Evolutionary conservation across 2,797 vertebrate species (phyloP), one percentile per base, ranked within the genome.

Genomic region (Enteromius fasciolatus): DNA sequence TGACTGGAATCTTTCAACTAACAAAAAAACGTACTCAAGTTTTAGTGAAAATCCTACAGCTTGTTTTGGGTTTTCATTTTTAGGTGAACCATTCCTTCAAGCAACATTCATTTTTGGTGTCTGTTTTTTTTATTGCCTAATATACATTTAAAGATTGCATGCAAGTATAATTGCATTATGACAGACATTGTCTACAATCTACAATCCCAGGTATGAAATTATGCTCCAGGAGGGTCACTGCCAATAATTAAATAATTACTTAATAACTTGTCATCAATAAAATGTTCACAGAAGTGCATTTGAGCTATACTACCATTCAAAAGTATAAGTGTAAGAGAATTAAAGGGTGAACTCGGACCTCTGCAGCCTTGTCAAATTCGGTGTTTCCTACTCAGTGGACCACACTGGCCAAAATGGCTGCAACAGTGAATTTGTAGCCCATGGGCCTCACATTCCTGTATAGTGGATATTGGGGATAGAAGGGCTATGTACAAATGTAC

Each of bases 301-400:
- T 59, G 23, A 59, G 4, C 14, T 5, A 20, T 8, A n/a, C 52
- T 52, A 20, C 18, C 18, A 9, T 54, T n/a, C 7, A 54, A 54
- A n/a, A n/a, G 50, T 52, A 31, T 31, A 31, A 31, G 28, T 31
- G 7, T 59, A 59, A 5, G n/a, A 59, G 3, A 25, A 12, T 25
- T 59, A 25, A 39, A n/a, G 23, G 3, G 17, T 36, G 6, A 31
- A 36, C 2, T 69, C 0, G 0, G 31, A 5, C 10, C 0, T 18
- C 20, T 41, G 86, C 84, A 90, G 87, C 77, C 72, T 78, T 63
- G 86, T 88, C 84, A 88, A 87, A 89, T 88, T 89, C 83, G 20
- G 82, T 87, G 82, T 52, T 25, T 64, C 80, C 68, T 83, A 17
- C 25, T 75, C 17, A 46, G 74, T 90, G 87, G 83, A 82, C 46